Percentiles rank a stretch among this genome's conserved stretches.
phyloP scores from a whole-genome alignment of 2,113 vertebrate species.

The Nothocercus nigrocapillus region DNA sequence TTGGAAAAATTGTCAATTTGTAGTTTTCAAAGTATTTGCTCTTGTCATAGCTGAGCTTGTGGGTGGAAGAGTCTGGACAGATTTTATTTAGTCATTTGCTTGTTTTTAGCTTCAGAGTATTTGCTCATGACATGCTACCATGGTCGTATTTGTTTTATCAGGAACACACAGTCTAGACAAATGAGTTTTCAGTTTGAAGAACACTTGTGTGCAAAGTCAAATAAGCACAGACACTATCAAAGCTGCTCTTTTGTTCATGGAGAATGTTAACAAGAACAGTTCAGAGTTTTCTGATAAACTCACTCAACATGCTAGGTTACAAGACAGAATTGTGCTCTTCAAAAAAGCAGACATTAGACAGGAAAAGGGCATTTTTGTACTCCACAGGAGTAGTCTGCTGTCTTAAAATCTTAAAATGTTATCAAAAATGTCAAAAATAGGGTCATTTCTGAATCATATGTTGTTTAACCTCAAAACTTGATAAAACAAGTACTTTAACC shows the following conservation, averaged over 20 bases:
- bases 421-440: not conserved
- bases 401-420: not conserved
- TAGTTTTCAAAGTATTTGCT: not conserved
- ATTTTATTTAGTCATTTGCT: not conserved
- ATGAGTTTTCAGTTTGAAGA: constrained; percentile 11
- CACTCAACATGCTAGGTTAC: not conserved
- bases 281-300: not conserved
- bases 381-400: not conserved
- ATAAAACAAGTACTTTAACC: not conserved
- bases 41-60: not conserved
- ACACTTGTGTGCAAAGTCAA: not conserved
- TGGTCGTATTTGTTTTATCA: not conserved
- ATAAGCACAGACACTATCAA: not conserved
- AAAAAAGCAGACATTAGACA: not conserved
- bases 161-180: not conserved
- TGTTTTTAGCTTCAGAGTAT: not conserved
- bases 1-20: not conserved
- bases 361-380: not conserved
- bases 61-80: not conserved
- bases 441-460: not conserved
- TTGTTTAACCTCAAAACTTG: not conserved
- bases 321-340: not conserved
- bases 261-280: not conserved
- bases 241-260: not conserved
- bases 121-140: not conserved